These are phyloP conservation scores for Parnassius mnemosyne DNA, from an alignment of 2,888 invertebrate genomes.

Conservation along the genomic window DNA sequence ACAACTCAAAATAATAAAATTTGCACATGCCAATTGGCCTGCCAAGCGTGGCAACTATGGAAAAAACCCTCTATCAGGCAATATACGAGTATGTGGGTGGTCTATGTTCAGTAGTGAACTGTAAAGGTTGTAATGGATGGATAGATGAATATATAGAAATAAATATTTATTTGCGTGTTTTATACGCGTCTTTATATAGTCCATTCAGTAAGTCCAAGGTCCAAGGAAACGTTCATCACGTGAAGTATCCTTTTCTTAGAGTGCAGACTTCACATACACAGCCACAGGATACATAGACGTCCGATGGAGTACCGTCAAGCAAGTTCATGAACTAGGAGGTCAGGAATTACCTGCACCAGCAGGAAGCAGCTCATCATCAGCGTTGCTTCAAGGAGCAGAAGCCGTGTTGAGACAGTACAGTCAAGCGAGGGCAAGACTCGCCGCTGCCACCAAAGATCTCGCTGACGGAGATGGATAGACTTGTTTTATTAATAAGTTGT, in stretches of 20 bases:
- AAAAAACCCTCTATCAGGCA: too few relatives aligned
- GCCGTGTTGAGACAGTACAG: conserved; percentile 56
- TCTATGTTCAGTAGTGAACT: too few relatives aligned
- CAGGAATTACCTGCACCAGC: not conserved
- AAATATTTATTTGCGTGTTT: too few relatives aligned
- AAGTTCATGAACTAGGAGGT: conserved; percentile 37
- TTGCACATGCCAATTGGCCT: too few relatives aligned
- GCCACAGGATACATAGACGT: conserved; percentile 49
- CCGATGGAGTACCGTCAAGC: conserved; percentile 49
- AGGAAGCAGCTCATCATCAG: conserved; percentile 34
- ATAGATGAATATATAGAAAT: too few relatives aligned
- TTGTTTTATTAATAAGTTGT: not conserved
- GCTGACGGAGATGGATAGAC: conserved; percentile 26
- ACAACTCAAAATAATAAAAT: too few relatives aligned
- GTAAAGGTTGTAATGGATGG: too few relatives aligned
- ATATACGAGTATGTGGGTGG: too few relatives aligned
- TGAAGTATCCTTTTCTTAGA: conserved; percentile 38
- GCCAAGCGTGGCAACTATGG: too few relatives aligned
- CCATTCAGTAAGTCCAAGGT: too few relatives aligned
- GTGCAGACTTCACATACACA: conserved; percentile 46
- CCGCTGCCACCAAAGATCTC: conserved; percentile 51
- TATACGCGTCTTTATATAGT: too few relatives aligned
- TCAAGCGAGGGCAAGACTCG: conserved; percentile 53
- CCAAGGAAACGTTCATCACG: too few relatives aligned
- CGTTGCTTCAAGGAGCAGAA: conserved; percentile 56